These are phyloP conservation scores for Meiosimyza platycephala DNA, from an alignment of 2,888 invertebrate species.

Conservation along the genomic window DNA sequence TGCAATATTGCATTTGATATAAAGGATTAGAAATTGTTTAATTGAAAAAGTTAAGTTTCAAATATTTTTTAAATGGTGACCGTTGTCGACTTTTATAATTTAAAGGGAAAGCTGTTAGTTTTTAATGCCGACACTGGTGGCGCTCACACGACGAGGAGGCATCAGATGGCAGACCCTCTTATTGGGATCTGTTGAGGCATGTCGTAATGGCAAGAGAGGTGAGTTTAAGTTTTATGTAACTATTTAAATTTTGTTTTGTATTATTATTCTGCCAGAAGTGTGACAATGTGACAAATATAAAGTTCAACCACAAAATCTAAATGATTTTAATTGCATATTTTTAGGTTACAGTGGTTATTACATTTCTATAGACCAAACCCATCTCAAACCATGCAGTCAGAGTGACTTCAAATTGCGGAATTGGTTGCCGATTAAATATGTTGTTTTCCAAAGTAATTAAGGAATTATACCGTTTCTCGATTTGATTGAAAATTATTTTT, in stretches of 20 bases:
- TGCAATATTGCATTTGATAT: background rate
- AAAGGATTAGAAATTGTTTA: background rate
- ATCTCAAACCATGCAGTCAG: too few relatives aligned
- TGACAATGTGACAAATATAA: too few relatives aligned
- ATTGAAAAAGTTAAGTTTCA: background rate
- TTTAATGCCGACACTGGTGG: constrained; percentile 56
- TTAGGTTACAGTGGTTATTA: too few relatives aligned
- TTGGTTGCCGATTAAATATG: too few relatives aligned
- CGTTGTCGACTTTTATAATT: constrained; percentile 10
- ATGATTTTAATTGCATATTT: too few relatives aligned
- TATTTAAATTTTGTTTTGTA: background rate
- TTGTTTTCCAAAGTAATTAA: too few relatives aligned
- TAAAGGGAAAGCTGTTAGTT: constrained; percentile 28
- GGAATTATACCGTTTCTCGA: too few relatives aligned
- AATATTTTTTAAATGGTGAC: constrained; percentile 14
- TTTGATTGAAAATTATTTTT: too few relatives aligned
- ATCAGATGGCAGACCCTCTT: constrained; percentile 66
- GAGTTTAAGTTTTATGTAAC: constrained; percentile 45
- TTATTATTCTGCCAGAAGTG: background rate
- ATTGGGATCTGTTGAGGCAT: constrained; percentile 68
- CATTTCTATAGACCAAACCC: too few relatives aligned
- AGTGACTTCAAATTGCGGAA: too few relatives aligned
- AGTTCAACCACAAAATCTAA: too few relatives aligned
- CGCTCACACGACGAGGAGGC: constrained; percentile 39
- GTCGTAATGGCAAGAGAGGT: constrained; percentile 70